These are phyloP conservation scores for Aphelenchoides fujianensis DNA, from an alignment of 1,140 invertebrate species.

Conservation along the genomic window DNA sequence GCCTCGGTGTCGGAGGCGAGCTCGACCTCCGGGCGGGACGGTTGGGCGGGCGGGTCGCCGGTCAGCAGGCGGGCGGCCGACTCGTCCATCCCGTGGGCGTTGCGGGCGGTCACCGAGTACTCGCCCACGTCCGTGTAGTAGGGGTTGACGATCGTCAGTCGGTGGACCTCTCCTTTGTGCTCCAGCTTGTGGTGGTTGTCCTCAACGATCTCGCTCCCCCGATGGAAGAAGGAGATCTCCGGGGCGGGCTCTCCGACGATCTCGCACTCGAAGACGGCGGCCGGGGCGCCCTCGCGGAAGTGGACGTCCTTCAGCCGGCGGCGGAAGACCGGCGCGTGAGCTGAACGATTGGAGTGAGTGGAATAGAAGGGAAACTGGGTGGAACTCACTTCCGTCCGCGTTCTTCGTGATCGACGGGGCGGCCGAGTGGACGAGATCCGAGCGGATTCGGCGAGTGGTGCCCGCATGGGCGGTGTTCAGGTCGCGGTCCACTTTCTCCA, in stretches of 20 bases:
- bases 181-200: constrained; percentile 49
- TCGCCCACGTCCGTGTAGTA: constrained; percentile 71
- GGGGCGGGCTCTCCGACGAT: constrained; percentile 85
- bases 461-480: constrained; percentile 31
- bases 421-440: constrained; percentile 51
- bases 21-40: constrained; percentile 79
- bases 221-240: constrained; percentile 80
- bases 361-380: constrained; percentile 18
- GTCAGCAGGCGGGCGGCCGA: constrained; percentile 65
- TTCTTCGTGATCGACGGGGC: constrained; percentile 54
- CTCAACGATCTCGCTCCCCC: constrained; percentile 64
- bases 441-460: constrained; percentile 37
- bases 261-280: constrained; percentile 76
- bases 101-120: constrained; percentile 90
- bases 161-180: constrained; percentile 33
- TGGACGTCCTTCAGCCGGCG: constrained; percentile 69
- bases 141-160: constrained; percentile 51
- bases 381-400: constrained; percentile 51
- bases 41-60: constrained; percentile 73
- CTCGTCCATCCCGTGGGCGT: constrained; percentile 69
- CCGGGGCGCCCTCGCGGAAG: constrained; percentile 73
- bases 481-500: constrained; percentile 37
- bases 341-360: constrained; percentile 35
- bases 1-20: constrained; percentile 80
- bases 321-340: constrained; percentile 64